These are phyloP conservation scores for Vultur gryphus DNA, from an alignment of 2,797 vertebrate genomes.

Conservation along the genomic window DNA sequence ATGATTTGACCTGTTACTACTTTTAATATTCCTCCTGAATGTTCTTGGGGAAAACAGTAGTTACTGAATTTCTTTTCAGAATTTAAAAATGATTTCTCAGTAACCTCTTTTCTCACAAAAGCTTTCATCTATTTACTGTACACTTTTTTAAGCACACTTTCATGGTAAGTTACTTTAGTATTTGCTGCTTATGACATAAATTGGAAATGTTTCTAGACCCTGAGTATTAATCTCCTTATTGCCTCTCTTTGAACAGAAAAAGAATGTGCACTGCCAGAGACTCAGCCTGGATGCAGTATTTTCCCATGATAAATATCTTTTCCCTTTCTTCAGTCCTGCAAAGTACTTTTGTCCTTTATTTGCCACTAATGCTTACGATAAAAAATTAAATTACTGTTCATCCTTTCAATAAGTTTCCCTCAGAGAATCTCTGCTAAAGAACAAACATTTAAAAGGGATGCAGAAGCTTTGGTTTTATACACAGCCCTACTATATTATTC, in stretches of 20 bases:
- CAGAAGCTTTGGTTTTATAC: conserved; percentile 76
- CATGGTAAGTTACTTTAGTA: conserved; percentile 37
- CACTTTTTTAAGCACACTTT: conserved; percentile 3
- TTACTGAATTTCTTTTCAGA: conserved; percentile 24
- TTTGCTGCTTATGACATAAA: conserved; percentile 54
- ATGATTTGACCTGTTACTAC: not conserved
- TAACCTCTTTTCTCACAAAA: conserved; percentile 16
- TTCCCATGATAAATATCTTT: conserved; percentile 74
- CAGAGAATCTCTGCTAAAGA: conserved; percentile 73
- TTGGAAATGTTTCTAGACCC: conserved; percentile 53
- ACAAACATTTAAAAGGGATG: conserved; percentile 78
- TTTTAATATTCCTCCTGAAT: not conserved
- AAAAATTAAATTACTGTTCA: conserved; percentile 84
- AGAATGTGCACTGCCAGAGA: conserved; percentile 55
- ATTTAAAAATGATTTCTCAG: conserved; percentile 13
- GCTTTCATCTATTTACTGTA: not conserved
- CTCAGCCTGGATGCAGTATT: conserved; percentile 57
- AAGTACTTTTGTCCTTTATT: conserved; percentile 78
- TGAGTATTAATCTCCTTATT: conserved; percentile 74
- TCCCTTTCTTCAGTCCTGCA: conserved; percentile 67
- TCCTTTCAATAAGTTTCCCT: conserved; percentile 77
- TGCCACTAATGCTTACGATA: conserved; percentile 78
- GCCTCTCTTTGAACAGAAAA: conserved; percentile 65
- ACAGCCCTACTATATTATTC: conserved; percentile 79
- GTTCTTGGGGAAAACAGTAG: not conserved